These are phyloP conservation scores for Sanderia malayensis DNA, from an alignment of 30 jellyfish, hydroid and myxozoan species.

Conservation along the genomic window DNA sequence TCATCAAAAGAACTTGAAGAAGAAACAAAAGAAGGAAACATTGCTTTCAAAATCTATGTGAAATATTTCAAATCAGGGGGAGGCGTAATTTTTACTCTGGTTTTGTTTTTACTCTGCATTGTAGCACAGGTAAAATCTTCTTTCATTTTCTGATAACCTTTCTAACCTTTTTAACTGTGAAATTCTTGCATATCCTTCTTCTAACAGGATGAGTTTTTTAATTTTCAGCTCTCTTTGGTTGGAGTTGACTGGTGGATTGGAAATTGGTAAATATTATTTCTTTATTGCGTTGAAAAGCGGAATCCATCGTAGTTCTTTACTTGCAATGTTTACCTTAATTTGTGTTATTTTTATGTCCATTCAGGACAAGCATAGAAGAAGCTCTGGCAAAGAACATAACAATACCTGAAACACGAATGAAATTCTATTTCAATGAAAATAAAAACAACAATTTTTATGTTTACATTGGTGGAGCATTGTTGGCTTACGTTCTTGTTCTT, in stretches of 20 bases:
- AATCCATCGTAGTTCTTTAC: too few relatives aligned
- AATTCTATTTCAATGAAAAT: constrained; percentile 34
- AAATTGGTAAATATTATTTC: constrained; percentile 17
- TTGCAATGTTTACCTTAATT: neutral
- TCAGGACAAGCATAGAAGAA: constrained; percentile 52
- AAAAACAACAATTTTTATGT: constrained; percentile 45
- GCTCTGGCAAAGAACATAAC: constrained; percentile 3
- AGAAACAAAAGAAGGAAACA: constrained; percentile 25
- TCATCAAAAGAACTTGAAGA: constrained; percentile 8
- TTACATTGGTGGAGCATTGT: constrained; percentile 34
- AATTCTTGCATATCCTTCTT: too few relatives aligned
- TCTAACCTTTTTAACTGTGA: too few relatives aligned
- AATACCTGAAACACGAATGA: constrained; percentile 1
- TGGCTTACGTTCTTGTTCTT: constrained; percentile 17
- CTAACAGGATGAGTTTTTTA: too few relatives aligned
- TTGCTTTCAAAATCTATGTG: constrained; percentile 9
- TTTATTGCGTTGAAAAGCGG: neutral
- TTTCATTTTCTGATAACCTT: too few relatives aligned
- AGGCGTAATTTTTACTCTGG: constrained; percentile 8
- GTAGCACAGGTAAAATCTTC: constrained; percentile 54
- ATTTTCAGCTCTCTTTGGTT: constrained; percentile 36
- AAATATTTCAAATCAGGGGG: constrained; percentile 49
- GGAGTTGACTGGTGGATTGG: constrained; percentile 65
- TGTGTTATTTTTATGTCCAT: neutral
- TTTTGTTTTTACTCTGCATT: constrained; percentile 16